Conservation (phyloP, 1,140 invertebrate species). For the Leptinotarsa texana region DNA sequence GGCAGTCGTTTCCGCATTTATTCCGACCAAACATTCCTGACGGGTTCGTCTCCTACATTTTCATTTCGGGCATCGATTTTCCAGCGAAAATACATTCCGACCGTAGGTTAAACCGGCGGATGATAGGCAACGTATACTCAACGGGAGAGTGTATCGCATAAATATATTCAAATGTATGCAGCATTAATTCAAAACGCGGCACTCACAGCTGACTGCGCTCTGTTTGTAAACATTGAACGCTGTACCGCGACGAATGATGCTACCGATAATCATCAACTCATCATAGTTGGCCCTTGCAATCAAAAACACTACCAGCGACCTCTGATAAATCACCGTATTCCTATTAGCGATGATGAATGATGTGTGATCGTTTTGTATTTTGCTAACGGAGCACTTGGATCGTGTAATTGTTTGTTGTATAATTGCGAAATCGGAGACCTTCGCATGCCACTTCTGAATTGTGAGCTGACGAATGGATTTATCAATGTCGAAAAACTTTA, state of each 20-base stretch:
- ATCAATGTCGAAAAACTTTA: not conserved
- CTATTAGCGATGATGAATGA: constrained; percentile 9
- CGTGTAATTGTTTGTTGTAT: not conserved
- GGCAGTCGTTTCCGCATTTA: not conserved
- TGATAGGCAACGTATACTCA: constrained; percentile 30
- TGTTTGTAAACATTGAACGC: constrained; percentile 54
- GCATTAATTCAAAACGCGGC: constrained; percentile 66
- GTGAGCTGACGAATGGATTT: not conserved
- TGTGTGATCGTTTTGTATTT: not conserved
- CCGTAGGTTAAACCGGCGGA: constrained; percentile 19
- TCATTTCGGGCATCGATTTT: constrained; percentile 19
- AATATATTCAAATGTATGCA: constrained; percentile 71
- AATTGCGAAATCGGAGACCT: constrained; percentile 2
- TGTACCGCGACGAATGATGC: constrained; percentile 36
- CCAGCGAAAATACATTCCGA: constrained; percentile 7
- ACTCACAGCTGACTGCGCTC: constrained; percentile 55
- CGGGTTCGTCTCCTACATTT: constrained; percentile 3
- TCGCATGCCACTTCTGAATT: constrained; percentile 4
- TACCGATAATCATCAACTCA: constrained; percentile 33
- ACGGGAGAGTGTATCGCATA: constrained; percentile 45
- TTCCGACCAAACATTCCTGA: not conserved
- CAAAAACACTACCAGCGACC: constrained; percentile 11
- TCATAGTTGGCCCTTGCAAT: constrained; percentile 20
- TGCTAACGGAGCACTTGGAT: not conserved
- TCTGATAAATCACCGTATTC: constrained; percentile 9